These are phyloP conservation scores for Eolophus roseicapilla DNA, from an alignment of 2,113 vertebrate species.

Conservation along the genomic window DNA sequence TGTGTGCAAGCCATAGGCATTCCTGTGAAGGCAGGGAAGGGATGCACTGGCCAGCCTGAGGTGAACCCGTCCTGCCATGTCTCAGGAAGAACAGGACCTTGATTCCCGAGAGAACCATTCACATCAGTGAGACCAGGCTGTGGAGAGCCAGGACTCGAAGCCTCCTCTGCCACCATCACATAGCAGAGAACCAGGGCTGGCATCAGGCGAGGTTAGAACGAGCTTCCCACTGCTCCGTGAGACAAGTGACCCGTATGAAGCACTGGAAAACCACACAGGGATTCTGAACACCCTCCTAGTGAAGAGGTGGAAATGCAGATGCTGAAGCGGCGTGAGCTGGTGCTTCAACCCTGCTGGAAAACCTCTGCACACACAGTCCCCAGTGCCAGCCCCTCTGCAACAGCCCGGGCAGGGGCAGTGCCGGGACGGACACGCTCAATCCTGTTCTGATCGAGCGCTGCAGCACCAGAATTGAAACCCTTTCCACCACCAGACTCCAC, in stretches of 20 bases:
- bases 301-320: not conserved
- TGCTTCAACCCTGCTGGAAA: not conserved
- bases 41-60: not conserved
- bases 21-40: not conserved
- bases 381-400: not conserved
- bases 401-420: not conserved
- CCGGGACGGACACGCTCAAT: not conserved
- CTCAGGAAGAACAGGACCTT: not conserved
- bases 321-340: not conserved
- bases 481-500: not conserved
- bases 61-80: not conserved
- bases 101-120: not conserved
- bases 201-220: not conserved
- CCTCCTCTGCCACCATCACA: not conserved
- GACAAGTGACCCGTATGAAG: not conserved
- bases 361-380: not conserved
- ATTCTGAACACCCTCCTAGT: not conserved
- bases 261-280: not conserved
- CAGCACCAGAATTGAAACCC: not conserved
- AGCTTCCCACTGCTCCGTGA: not conserved
- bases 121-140: rapidly evolving
- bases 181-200: not conserved
- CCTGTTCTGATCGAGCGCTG: not conserved
- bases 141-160: not conserved
- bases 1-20: not conserved